Evolutionary conservation across 2,888 invertebrate species (phyloP).

Genomic region (Hypomecis atomaria): DNA sequence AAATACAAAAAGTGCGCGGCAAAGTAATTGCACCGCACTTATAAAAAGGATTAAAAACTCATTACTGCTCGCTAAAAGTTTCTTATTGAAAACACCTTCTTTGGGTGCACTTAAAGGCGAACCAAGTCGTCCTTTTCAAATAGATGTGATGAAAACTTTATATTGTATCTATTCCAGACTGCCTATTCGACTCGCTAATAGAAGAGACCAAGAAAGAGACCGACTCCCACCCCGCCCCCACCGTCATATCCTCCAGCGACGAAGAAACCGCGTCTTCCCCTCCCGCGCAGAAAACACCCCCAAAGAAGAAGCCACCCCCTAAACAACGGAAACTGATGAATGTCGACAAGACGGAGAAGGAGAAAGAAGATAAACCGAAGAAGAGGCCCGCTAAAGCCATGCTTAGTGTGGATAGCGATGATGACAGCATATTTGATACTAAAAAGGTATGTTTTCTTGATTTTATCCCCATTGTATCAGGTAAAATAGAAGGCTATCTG

Average conservation of each 20-base stretch:
- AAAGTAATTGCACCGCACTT: too few species aligned
- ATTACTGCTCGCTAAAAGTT: too few species aligned
- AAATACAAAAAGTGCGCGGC: too few species aligned
- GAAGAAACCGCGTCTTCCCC: slow-evolving; percentile 46
- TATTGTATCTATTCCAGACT: slow-evolving; percentile 61
- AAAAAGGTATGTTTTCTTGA: slow-evolving; percentile 65
- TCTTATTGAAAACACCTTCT: too few species aligned
- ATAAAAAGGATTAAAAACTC: too few species aligned
- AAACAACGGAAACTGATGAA: slow-evolving; percentile 69
- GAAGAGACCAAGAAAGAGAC: slow-evolving; percentile 75
- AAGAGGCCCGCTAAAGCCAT: slow-evolving; percentile 70
- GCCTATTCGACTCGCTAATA: slow-evolving; percentile 79
- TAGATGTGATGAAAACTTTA: too few species aligned
- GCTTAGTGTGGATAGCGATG: slow-evolving; percentile 69
- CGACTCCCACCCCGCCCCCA: slow-evolving; percentile 44
- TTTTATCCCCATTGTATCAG: background rate
- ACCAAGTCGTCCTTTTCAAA: too few species aligned
- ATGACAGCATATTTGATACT: slow-evolving; percentile 79
- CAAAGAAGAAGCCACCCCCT: slow-evolving; percentile 68
- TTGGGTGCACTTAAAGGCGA: too few species aligned
- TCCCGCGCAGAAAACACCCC: slow-evolving; percentile 51
- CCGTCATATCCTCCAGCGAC: slow-evolving; percentile 58
- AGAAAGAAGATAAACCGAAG: slow-evolving; percentile 68
- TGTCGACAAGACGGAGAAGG: slow-evolving; percentile 52
- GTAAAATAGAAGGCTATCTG: too few species aligned